Conservation (phyloP, 2,888 invertebrate genomes). For the Dysmachus trigonus region DNA sequence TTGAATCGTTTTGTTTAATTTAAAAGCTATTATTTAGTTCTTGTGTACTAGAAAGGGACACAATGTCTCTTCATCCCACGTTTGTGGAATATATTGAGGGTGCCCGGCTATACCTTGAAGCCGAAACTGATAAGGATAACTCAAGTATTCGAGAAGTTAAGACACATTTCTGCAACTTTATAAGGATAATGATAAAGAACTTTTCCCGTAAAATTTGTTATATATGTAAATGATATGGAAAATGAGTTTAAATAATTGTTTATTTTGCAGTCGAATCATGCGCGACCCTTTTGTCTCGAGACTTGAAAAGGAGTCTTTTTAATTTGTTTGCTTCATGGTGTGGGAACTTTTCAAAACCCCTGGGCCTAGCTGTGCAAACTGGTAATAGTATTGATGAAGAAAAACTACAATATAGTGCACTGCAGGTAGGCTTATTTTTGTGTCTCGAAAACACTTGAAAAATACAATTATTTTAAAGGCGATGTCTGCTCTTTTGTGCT, state of each 20-base stretch:
- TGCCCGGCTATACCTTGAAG: conserved; percentile 87
- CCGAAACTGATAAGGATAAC: conserved; percentile 93
- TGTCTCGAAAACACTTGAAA: background rate
- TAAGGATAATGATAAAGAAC: conserved; percentile 91
- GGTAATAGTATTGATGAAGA: conserved; percentile 67
- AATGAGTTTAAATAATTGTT: background rate
- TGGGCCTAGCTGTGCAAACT: conserved; percentile 66
- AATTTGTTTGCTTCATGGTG: conserved; percentile 94
- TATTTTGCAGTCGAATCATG: conserved; percentile 81
- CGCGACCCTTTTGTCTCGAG: conserved; percentile 84
- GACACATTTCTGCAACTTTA: conserved; percentile 92
- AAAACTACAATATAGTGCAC: conserved; percentile 71
- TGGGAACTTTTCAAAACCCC: conserved; percentile 81
- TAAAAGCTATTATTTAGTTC: conserved; percentile 66
- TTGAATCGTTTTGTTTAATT: background rate
- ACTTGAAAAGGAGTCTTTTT: conserved; percentile 87
- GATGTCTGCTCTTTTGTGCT: conserved; percentile 94
- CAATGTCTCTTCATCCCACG: conserved; percentile 83
- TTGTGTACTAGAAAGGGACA: conserved; percentile 83
- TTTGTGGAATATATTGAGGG: conserved; percentile 97
- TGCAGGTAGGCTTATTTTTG: conserved; percentile 64
- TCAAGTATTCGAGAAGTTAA: conserved; percentile 88
- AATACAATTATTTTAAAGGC: conserved; percentile 69
- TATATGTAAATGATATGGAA: background rate
- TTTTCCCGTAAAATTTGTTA: conserved; percentile 78